Base-by-base conservation (phyloP, 1,140 invertebrate genomes). In the Lepeophtheirus salmonis region DNA sequence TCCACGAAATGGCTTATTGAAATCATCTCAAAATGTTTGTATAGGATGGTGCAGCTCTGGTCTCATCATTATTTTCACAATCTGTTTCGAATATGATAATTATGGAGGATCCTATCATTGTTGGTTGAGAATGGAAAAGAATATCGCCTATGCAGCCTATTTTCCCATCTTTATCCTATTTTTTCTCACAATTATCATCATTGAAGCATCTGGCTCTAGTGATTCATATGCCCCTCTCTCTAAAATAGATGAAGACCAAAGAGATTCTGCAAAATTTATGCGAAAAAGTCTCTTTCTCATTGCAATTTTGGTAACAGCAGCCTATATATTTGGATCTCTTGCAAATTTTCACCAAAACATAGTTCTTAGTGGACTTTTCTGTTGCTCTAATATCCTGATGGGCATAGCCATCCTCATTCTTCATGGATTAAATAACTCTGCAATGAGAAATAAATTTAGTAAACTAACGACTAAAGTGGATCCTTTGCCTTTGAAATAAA, bases 51-150 rank as follows among this genome's bases (percentile, higher is more conserved):
- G 66, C 0, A 13, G 67, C 3, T 49, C 68, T 0, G 26, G 63
- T 17, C 52, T 68, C 24, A 65, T 70, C 21, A 50, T 68, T n/a
- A 48, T 70, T 10, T 63, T 68, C 52, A 59, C 63, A 22, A 63
- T 69, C 1, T 65, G 66, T 49, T 70, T 70, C 50, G 64, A 68
- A 56, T 67, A 65, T 49, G 64, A 67, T 0, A 57, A 68, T 52
- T 70, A 70, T 62, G 68, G 68, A 20, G 67, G 64, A 1, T 30
- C 61, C 49, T 70, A 70, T 60, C 68, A 70, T 56, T 70, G 69
- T 50, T 70, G 69, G 69, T 50, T 67, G 10, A 64, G 65, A 58
- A 67, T 69, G 67, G 64, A 70, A 56, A 68, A 63, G 6, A 25
- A 48, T 0, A 55, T 70, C 3, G 21, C 67, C 2, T 67, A 67